Evolutionary conservation across 2,797 vertebrate genomes (phyloP).

Genomic region (Anguilla obscura): DNA sequence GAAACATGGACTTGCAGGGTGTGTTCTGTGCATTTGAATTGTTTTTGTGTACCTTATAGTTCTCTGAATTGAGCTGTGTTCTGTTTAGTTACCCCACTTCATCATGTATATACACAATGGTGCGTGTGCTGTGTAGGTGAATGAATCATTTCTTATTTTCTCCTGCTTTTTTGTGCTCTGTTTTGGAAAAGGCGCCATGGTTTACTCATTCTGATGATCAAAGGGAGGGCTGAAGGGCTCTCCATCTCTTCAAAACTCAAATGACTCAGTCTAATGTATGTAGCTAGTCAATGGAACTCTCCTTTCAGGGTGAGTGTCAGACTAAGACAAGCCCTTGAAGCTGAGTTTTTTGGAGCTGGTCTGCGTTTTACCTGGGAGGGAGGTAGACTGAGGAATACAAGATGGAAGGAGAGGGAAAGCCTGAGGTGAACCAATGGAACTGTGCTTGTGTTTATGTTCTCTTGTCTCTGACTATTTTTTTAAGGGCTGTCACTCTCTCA

Average conservation of each 20-base stretch:
- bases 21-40: neutral
- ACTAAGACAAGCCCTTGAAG: neutral
- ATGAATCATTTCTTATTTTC: neutral
- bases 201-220: neutral
- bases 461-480: constrained; percentile 42
- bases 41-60: neutral
- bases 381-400: neutral
- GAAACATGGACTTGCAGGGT: neutral
- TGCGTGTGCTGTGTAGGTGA: neutral
- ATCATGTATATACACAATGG: neutral
- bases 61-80: neutral
- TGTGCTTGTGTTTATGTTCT: neutral
- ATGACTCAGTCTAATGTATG: neutral
- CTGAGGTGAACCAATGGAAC: neutral
- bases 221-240: constrained; percentile 5
- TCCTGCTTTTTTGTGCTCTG: neutral
- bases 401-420: neutral
- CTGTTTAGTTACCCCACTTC: neutral
- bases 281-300: neutral
- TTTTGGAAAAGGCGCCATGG: neutral
- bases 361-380: neutral
- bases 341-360: neutral
- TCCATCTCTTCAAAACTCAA: neutral
- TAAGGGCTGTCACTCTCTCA: constrained; percentile 38
- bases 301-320: neutral